Evolutionary conservation across 1,140 invertebrate genomes (phyloP).

Genomic region (Solenopsis invicta): DNA sequence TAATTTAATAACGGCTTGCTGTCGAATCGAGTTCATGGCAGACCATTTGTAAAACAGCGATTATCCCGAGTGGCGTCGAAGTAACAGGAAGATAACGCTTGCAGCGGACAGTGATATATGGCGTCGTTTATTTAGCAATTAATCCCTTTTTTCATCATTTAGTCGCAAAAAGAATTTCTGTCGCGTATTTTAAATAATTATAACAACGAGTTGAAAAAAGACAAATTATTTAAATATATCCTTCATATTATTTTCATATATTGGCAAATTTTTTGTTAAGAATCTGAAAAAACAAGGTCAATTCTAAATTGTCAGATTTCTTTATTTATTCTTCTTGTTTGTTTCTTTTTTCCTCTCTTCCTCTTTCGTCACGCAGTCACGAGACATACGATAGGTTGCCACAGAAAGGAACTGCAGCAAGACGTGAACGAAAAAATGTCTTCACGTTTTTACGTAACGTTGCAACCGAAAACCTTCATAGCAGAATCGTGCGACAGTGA

Average conservation of each 20-base stretch:
- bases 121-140: constrained; percentile 9
- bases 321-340: neutral
- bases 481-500: constrained; percentile 44
- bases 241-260: neutral
- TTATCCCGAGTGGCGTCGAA: constrained; percentile 31
- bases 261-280: neutral
- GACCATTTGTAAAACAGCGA: constrained; percentile 38
- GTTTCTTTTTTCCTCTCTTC: neutral
- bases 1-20: constrained; percentile 55
- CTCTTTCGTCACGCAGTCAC: neutral
- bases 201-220: neutral
- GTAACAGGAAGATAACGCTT: constrained; percentile 45
- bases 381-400: constrained; percentile 15
- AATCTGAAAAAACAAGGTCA: neutral
- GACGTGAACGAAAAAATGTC: constrained; percentile 47
- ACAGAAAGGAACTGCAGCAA: constrained; percentile 29
- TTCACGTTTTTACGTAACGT: constrained; percentile 68
- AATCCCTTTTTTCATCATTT: constrained; percentile 2
- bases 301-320: neutral
- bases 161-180: neutral
- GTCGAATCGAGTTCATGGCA: constrained; percentile 53
- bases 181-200: neutral
- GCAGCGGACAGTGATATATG: constrained; percentile 31
- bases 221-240: neutral
- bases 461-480: constrained; percentile 72